A percentile compares a stretch with the other conserved stretches of the same genome.
phyloP scores from a whole-genome alignment of 1,140 invertebrate species.

The Berghia stephanieae region DNA sequence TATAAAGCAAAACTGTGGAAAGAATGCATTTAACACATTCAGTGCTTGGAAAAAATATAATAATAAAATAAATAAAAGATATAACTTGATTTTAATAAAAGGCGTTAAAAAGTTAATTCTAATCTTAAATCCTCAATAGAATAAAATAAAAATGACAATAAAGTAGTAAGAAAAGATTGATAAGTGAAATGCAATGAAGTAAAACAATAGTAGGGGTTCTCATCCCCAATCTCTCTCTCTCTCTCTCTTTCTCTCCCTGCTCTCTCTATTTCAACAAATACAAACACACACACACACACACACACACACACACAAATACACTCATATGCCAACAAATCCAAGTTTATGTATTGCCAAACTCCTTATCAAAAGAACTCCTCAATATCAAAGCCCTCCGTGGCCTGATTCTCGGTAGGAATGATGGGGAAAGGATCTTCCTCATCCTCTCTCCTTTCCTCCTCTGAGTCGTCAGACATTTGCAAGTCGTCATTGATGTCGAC shows the following conservation, averaged over 20 bases:
- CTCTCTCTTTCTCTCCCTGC: constrained; percentile 15
- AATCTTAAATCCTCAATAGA: no score
- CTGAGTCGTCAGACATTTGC: constrained; percentile 82
- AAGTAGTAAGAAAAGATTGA: no score
- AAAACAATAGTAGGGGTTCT: neutral
- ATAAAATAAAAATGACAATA: no score
- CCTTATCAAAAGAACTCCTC: constrained; percentile 55
- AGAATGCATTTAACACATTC: no score
- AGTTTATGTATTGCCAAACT: neutral
- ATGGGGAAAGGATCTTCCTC: constrained; percentile 41
- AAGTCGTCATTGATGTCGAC: constrained; percentile 70
- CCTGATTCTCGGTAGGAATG: constrained; percentile 40
- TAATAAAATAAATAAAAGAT: no score
- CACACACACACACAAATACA: neutral
- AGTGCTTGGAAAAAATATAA: no score
- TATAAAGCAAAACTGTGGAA: no score
- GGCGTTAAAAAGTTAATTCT: no score
- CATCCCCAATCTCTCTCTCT: neutral
- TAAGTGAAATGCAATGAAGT: neutral
- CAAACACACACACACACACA: neutral
- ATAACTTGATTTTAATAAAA: no score
- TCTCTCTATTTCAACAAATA: no score
- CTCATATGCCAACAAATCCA: neutral
- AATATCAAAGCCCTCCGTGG: constrained; percentile 60
- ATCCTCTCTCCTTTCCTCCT: constrained; percentile 48